Percentiles rank a stretch among this genome's conserved stretches.
These are phyloP conservation scores for Balaeniceps rex DNA, from an alignment of 2,113 vertebrate species.

Conservation along the genomic window DNA sequence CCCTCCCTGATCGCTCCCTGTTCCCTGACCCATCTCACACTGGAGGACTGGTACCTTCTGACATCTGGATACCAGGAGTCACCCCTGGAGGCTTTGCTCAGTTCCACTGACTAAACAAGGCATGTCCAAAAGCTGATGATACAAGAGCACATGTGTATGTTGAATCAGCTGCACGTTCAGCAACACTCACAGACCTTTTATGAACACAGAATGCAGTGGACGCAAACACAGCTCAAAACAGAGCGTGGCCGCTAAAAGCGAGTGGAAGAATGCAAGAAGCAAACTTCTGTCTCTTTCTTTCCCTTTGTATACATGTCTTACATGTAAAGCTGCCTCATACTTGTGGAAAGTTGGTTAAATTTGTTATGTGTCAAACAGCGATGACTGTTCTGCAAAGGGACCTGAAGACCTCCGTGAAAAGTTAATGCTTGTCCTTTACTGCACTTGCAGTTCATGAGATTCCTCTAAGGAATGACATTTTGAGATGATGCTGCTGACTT, in stretches of 20 bases:
- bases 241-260: neutral
- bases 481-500: neutral
- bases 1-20: neutral
- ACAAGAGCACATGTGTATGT: neutral
- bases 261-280: neutral
- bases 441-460: neutral
- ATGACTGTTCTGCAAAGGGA: neutral
- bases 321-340: neutral
- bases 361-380: neutral
- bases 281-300: neutral
- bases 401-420: neutral
- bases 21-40: neutral
- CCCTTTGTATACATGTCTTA: neutral
- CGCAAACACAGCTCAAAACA: neutral
- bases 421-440: neutral
- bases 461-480: neutral
- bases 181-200: neutral
- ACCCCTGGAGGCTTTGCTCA: neutral
- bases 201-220: too few relatives aligned
- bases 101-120: neutral
- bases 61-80: neutral
- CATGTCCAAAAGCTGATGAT: neutral
- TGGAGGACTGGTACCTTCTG: neutral
- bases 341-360: neutral
- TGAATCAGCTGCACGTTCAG: neutral